Percentiles rank a stretch among this genome's conserved stretches.
phyloP scores from a whole-genome alignment of 2,797 vertebrate genomes.

The Odontamblyopus lacepedii region DNA sequence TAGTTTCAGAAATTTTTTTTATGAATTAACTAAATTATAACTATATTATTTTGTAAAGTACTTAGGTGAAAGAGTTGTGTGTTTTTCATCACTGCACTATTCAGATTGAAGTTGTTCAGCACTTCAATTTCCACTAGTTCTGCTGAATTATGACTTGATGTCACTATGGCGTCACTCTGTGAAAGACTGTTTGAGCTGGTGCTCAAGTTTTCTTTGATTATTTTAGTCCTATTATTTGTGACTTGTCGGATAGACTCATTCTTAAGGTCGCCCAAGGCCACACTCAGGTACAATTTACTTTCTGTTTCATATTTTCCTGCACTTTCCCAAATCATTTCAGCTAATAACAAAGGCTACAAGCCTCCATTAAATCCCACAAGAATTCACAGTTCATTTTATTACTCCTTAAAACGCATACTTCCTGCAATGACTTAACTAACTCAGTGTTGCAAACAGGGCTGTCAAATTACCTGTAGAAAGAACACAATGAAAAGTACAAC shows the following conservation, averaged over 20 bases:
- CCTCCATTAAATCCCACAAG: not conserved
- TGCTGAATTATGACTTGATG: not conserved
- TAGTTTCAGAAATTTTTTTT: not conserved
- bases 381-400: slow-evolving; percentile 7
- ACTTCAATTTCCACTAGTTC: not conserved
- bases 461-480: not conserved
- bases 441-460: not conserved
- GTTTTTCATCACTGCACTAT: not conserved
- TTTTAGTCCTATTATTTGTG: slow-evolving; percentile 6
- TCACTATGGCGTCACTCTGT: not conserved
- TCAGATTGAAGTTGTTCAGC: not conserved
- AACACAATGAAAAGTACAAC: not conserved
- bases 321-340: slow-evolving; percentile 4
- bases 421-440: not conserved
- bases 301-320: slow-evolving; percentile 2
- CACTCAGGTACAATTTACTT: slow-evolving; percentile 3
- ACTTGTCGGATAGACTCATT: not conserved
- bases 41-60: not conserved
- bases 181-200: not conserved
- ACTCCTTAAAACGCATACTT: not conserved
- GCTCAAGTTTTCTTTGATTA: slow-evolving; percentile 1
- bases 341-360: slow-evolving; percentile 8
- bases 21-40: too few relatives aligned
- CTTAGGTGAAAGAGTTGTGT: not conserved
- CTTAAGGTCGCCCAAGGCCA: slow-evolving; percentile 5